Evolutionary conservation across 2,888 invertebrate species (phyloP).

Genomic region (Anorthoa munda): DNA sequence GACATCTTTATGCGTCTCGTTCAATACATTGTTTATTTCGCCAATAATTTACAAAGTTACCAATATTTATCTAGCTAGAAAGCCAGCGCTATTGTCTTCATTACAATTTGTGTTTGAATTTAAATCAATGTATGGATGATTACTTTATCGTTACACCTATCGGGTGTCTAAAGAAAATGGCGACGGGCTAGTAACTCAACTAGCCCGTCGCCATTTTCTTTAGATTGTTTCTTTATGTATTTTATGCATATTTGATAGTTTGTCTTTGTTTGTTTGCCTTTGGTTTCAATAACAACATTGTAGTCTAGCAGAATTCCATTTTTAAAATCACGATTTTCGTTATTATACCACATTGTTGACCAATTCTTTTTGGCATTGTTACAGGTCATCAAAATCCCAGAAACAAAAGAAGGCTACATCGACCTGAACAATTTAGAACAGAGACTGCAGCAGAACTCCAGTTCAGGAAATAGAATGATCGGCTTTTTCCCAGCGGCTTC

Average conservation of each 20-base stretch:
- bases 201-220: not conserved
- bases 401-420: constrained; percentile 95
- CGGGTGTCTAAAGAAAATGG: too few relatives aligned
- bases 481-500: constrained; percentile 97
- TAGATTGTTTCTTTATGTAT: not conserved
- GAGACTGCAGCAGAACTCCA: constrained; percentile 92
- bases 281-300: not conserved
- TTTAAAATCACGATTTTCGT: not conserved
- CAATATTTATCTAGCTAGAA: constrained; percentile 39
- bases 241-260: not conserved
- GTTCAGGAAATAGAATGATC: constrained; percentile 93
- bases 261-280: not conserved
- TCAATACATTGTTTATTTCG: constrained; percentile 38
- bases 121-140: constrained; percentile 22
- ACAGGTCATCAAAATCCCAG: constrained; percentile 95
- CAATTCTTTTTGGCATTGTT: constrained; percentile 43
- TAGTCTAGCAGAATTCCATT: not conserved
- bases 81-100: constrained; percentile 35
- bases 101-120: constrained; percentile 45
- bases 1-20: constrained; percentile 42
- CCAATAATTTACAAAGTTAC: constrained; percentile 40
- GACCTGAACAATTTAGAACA: constrained; percentile 94
- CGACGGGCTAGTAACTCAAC: too few relatives aligned
- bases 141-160: constrained; percentile 17
- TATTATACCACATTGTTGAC: not conserved